A percentile compares a stretch with the other conserved stretches of the same genome.
phyloP scores from a whole-genome alignment of 2,888 invertebrate species.

The Pycnomerus fuliginosus region DNA sequence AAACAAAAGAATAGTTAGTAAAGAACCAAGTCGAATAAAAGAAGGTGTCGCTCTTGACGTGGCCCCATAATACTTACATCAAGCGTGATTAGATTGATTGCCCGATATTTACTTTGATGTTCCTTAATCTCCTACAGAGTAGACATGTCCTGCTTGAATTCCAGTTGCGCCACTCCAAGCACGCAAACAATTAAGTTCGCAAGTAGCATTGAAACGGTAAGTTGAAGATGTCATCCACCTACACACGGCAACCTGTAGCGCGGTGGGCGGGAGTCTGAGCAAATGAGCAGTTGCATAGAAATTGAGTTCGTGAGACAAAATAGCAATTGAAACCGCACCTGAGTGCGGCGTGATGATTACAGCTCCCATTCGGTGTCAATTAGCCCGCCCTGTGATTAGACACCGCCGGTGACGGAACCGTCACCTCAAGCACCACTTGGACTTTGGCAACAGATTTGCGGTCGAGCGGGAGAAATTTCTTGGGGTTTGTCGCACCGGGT shows the following conservation, averaged over 20 bases:
- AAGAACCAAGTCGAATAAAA: not conserved
- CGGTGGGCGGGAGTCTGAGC: conserved; percentile 7
- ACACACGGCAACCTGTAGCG: conserved; percentile 4
- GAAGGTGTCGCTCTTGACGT: not conserved
- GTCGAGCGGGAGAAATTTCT: too few relatives aligned
- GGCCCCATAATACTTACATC: not conserved
- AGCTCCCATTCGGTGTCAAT: conserved; percentile 53
- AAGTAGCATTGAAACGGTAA: conserved; percentile 18
- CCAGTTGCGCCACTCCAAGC: conserved; percentile 12
- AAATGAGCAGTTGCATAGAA: conserved; percentile 48
- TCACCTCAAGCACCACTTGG: conserved; percentile 24
- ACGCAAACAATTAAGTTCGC: conserved; percentile 17
- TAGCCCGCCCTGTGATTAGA: conserved; percentile 52
- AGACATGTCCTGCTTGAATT: too few relatives aligned
- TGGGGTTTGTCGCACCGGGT: too few relatives aligned
- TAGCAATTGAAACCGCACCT: conserved; percentile 50
- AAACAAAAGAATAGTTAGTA: conserved; percentile 17
- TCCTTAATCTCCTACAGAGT: not conserved
- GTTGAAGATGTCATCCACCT: conserved; percentile 23
- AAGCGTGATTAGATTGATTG: not conserved
- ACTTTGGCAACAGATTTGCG: not conserved
- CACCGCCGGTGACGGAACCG: conserved; percentile 43
- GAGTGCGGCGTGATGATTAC: conserved; percentile 49
- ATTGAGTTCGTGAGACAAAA: conserved; percentile 51
- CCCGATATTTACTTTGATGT: not conserved